These are phyloP conservation scores for Cephus rjabovi DNA, from an alignment of 2,888 invertebrate species.

Conservation along the genomic window DNA sequence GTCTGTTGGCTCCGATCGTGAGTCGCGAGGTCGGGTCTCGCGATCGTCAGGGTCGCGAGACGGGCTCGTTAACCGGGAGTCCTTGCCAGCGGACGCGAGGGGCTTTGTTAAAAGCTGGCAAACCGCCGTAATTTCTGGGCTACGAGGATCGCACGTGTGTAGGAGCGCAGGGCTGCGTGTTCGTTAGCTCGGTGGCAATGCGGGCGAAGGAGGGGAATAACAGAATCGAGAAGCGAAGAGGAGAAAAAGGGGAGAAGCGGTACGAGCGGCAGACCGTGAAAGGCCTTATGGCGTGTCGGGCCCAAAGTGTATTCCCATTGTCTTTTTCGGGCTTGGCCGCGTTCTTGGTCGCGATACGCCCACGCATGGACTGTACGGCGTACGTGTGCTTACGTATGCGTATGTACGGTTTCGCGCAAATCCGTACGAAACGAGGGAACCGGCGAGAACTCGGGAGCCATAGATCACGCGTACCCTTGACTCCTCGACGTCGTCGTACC, in stretches of 20 bases:
- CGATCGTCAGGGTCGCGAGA: neutral
- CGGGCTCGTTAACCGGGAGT: neutral
- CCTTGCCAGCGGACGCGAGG: neutral
- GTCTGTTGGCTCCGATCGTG: neutral
- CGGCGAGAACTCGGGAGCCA: constrained; percentile 28
- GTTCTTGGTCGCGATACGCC: neutral
- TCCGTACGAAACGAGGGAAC: constrained; percentile 13
- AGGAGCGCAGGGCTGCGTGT: neutral
- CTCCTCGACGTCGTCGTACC: constrained; percentile 22
- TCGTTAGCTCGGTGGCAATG: neutral
- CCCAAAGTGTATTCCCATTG: neutral
- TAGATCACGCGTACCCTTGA: constrained; percentile 42
- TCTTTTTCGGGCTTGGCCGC: neutral
- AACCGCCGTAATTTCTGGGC: neutral
- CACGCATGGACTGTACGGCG: neutral
- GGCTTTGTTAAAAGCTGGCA: neutral
- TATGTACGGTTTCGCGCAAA: neutral
- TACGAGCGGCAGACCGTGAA: neutral
- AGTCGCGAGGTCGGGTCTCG: neutral
- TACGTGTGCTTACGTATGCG: neutral
- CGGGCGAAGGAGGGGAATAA: neutral
- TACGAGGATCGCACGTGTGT: neutral
- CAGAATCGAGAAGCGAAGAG: neutral
- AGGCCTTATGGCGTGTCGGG: neutral
- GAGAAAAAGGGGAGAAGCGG: neutral